These are phyloP conservation scores for Melinopterus prodromus DNA, from an alignment of 2,888 invertebrate species.

Conservation along the genomic window DNA sequence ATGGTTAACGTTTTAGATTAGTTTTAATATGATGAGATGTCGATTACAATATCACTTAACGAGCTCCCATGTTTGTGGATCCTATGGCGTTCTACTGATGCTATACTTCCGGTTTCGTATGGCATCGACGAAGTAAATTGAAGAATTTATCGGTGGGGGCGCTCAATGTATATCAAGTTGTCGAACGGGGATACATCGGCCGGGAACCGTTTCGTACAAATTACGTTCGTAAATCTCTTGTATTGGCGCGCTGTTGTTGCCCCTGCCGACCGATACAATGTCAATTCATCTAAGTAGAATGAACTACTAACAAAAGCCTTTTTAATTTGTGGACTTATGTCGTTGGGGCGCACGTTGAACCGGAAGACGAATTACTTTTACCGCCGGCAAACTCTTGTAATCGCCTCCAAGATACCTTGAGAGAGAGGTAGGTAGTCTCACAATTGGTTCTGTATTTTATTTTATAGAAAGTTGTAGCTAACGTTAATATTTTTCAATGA, in stretches of 20 bases:
- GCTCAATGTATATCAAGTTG: slow-evolving; percentile 30
- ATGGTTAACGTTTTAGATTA: too few relatives aligned
- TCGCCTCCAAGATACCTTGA: neutral
- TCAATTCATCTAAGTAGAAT: slow-evolving; percentile 30
- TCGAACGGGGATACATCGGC: slow-evolving; percentile 30
- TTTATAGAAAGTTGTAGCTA: too few relatives aligned
- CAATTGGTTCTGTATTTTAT: too few relatives aligned
- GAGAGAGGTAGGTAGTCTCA: too few relatives aligned
- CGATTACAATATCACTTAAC: neutral
- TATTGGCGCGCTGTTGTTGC: slow-evolving; percentile 32
- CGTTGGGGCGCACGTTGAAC: neutral
- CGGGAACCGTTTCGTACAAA: slow-evolving; percentile 30
- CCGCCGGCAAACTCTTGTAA: neutral
- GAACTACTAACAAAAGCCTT: slow-evolving; percentile 4
- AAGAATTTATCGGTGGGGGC: slow-evolving; percentile 31
- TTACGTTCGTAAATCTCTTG: slow-evolving; percentile 33
- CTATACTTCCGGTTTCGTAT: neutral
- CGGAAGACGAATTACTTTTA: neutral
- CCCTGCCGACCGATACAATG: slow-evolving; percentile 26
- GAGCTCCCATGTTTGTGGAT: neutral
- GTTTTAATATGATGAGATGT: too few relatives aligned
- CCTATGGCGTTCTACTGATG: neutral
- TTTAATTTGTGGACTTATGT: slow-evolving; percentile 4
- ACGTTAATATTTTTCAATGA: too few relatives aligned
- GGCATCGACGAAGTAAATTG: slow-evolving; percentile 8